Evolutionary conservation across 2,113 vertebrate genomes (phyloP), one percentile per base, ranked within the genome.

Genomic region (Lates calcarifer): DNA sequence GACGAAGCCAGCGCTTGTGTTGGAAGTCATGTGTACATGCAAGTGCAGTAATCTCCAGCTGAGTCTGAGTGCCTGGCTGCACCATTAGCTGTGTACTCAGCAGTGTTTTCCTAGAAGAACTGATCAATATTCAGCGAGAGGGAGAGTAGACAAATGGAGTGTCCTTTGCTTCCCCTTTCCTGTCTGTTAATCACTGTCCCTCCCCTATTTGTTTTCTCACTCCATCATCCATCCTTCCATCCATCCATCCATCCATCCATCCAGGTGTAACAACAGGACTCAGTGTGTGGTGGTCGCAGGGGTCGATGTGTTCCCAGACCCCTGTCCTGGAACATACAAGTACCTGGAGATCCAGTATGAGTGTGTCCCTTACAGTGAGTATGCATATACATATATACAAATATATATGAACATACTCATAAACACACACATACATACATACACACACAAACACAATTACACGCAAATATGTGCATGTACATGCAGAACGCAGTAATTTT

Each of bases 291-390:
- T 98, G 90, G 96, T 98, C 0, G 97, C 97, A 0, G 96, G 97
- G 57, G 96, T 97, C 0, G 97, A 97, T 0, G 96, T 97, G 74
- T 98, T 97, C 88, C 97, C 97, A 1, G 97, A 98, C 85, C 97
- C 97, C 55, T 97, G 97, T 88, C 97, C 97, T 2, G 97, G 97
- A 79, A 98, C 97, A 78, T 98, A 98, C 95, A 98, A 97, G 90
- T 97, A 97, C 91, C 94, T 98, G 95, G 97, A 97, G 94, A 97
- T 97, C 94, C 97, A 97, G 89, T 98, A 97, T 89, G 97, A 97
- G 91, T 98, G 97, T 94, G 97, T 98, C 70, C 97, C 97, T 89
- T 98, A 98, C 93, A 98, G 97, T 98, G 94, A 97, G 97, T 97
- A 90, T 70, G 29, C 74, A 35, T 62, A 68, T 35, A 63, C 64